These are phyloP conservation scores for Carcharodon carcharias DNA, from an alignment of 2,797 vertebrate species.

Conservation along the genomic window DNA sequence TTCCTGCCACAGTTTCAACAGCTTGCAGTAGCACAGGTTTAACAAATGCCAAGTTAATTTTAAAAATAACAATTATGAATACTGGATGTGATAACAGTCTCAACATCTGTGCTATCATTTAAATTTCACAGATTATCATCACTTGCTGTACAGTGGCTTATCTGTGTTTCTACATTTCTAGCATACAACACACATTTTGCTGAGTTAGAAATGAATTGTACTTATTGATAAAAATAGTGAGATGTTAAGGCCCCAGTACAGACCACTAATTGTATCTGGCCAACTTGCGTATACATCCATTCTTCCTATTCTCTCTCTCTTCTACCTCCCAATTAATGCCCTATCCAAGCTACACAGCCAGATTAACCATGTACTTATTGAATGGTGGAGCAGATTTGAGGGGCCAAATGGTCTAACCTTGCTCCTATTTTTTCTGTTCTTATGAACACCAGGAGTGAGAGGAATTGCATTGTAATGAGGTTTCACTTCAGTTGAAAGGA, in stretches of 20 bases:
- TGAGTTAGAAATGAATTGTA: neutral
- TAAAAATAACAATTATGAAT: conserved; percentile 21
- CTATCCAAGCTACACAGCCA: too few species aligned
- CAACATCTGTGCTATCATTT: neutral
- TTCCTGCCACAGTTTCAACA: neutral
- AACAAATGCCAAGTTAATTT: neutral
- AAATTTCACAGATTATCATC: neutral
- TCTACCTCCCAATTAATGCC: too few species aligned
- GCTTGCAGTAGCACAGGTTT: neutral
- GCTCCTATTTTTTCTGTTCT: too few species aligned
- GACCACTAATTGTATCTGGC: too few species aligned
- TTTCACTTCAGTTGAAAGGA: neutral
- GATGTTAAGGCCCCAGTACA: too few species aligned
- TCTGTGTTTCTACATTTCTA: neutral
- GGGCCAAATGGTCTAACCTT: too few species aligned
- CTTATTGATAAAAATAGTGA: neutral
- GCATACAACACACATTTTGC: neutral
- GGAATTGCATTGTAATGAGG: neutral
- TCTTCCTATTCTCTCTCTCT: too few species aligned
- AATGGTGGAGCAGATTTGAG: too few species aligned
- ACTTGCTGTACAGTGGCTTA: neutral
- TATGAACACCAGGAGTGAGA: too few species aligned
- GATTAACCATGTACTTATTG: too few species aligned
- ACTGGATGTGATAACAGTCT: neutral
- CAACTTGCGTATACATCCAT: too few species aligned